phyloP scores from a whole-genome alignment of 1,140 invertebrate species.

The Trachymyrmex septentrionalis region DNA sequence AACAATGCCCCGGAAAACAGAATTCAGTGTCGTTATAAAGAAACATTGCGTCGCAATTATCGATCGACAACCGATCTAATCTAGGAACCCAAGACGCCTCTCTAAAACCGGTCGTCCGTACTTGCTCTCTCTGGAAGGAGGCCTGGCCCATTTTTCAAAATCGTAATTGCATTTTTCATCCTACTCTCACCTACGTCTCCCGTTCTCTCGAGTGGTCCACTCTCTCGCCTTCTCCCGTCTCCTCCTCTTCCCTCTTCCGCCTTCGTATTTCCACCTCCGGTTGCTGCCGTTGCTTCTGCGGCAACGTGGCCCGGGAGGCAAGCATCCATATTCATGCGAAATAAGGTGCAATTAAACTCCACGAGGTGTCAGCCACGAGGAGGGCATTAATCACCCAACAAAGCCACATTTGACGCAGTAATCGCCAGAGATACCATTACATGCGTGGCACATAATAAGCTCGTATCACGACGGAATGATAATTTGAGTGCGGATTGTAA shows the following conservation, averaged over 20 bases:
- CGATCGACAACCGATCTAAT: conserved; percentile 57
- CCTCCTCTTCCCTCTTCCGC: conserved; percentile 27
- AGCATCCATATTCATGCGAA: conserved; percentile 86
- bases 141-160: conserved; percentile 85
- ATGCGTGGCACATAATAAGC: conserved; percentile 82
- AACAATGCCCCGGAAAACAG: neutral
- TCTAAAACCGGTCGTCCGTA: conserved; percentile 70
- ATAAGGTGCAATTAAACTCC: conserved; percentile 86
- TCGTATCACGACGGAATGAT: conserved; percentile 80
- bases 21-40: conserved; percentile 1
- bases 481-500: conserved; percentile 75
- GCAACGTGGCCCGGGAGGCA: conserved; percentile 80
- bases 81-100: conserved; percentile 29
- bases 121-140: conserved; percentile 69
- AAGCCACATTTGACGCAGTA: conserved; percentile 85
- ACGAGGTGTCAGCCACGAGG: conserved; percentile 85
- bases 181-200: conserved; percentile 70
- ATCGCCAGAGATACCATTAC: conserved; percentile 84
- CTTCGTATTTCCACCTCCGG: conserved; percentile 51
- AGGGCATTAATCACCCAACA: conserved; percentile 86
- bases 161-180: conserved; percentile 86
- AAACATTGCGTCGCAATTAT: conserved; percentile 14
- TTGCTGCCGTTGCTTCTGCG: conserved; percentile 69
- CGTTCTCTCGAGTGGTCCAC: conserved; percentile 50
- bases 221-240: conserved; percentile 39